Evolutionary conservation across 2,113 vertebrate genomes (phyloP), one percentile per base, ranked within the genome.

Genomic region (Gasterosteus aculeatus): DNA sequence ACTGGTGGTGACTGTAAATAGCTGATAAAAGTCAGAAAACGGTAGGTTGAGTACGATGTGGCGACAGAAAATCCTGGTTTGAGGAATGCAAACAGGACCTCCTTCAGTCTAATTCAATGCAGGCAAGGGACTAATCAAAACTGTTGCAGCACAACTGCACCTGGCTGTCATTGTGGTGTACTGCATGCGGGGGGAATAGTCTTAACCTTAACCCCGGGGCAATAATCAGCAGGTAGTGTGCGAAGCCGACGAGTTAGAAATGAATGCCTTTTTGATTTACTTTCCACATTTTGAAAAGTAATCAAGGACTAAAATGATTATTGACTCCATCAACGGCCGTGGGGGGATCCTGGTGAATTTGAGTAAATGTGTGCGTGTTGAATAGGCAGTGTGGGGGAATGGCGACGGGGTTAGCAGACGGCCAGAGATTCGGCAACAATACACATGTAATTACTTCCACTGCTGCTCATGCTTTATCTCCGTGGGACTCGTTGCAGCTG

Each of bases 381-480:
- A 77, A 67, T 78, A 74, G 68, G 73, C 72, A 78, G 65, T 67
- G 64, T 16, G 19, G 77, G 54, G 78, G 67, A 76, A 78, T 22
- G 47, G 73, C 79, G 88, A 88, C 85, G 87, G 79, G 22, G 85
- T 84, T 78, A 74, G 90, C 84, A 82, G 91, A 89, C 90, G 84
- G 87, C 80, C 42, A 74, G 71, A 87, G 78, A 91, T 92, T 89
- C 81, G 76, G 54, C 88, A 92, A 93, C 92, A 92, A 92, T 91
- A 82, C 89, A 85, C 80, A 76, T 90, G 88, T 92, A 91, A 93
- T 92, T 91, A 83, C 89, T 90, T 92, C 86, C 82, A 87, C 79
- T 68, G 87, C 86, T 84, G 81, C 69, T 87, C 73, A 26, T 22
- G 80, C 83, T 92, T 93, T 92, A 92, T 93, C 92, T 92, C 87